Evolutionary conservation across 2,888 invertebrate species (phyloP), one percentile per base, ranked within the genome.

Genomic region (Drosophila hamatofila): DNA sequence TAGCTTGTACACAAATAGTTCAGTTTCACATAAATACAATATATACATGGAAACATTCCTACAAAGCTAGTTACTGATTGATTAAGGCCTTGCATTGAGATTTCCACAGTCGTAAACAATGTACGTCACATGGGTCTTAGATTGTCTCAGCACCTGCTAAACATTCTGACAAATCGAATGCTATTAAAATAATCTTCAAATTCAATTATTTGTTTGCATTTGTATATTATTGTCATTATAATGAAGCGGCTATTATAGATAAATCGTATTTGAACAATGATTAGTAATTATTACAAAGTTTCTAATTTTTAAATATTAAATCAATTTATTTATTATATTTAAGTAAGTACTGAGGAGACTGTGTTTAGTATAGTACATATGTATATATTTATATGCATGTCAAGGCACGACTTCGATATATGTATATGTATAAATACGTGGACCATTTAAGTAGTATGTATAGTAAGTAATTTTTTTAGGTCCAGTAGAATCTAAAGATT

Each of bases 41-140:
- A 58, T 30, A 60, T 30, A 64, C 70, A 71, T 60, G 65, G 48
- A 59, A 56, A 72, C 16, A 39, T 51, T 54, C 25, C 39, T 25
- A 54, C n/a, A 54, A 18, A 35, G 33, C 16, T 46, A 69, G 18
- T 57, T 71, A 44, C 52, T 76, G 71, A 88, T 88, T 85, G 82
- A 86, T 83, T 87, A 70, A 56, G 37, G 48, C 67, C 69, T 55
- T 57, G 65, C 46, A 37, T 59, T 46, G 39, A 27, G 35, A 64
- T 64, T 72, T 69, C 48, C 48, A 51, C 18, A 18, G 49, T 54
- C 49, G 52, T 71, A 77, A 78, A 84, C 67, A 81, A 72, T 46
- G 63, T 30, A 44, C 64, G 59, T 69, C 79, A 78, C 35, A 37
- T 30, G 21, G 18, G 44, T 30, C 64, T 44, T 18, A 39, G 70